Base-by-base conservation (phyloP, 2,113 vertebrate species). In the Paracyprichromis sp. region DNA sequence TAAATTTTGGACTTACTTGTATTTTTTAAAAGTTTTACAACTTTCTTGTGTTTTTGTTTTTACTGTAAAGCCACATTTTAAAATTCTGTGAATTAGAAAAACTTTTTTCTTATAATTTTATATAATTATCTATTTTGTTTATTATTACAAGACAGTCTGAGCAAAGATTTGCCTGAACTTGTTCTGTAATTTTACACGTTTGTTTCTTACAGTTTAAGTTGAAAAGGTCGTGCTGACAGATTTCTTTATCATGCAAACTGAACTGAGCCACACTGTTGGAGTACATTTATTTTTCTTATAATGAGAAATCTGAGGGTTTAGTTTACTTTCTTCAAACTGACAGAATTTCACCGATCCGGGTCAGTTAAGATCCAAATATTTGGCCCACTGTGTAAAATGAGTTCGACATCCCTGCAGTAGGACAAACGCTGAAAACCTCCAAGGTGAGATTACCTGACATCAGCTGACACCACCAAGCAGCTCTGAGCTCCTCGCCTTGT, bases 141-240 rank as follows among this genome's bases (percentile, higher is more conserved):
- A 66, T 66, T 66, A 12, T n/a, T 66, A 66, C 2, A 5, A 66
- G 61, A 66, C 26, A 9, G 10, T n/a, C 10, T 8, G 61, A 36
- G 61, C 31, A n/a, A 36, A 66, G 31, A 0, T 12, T 12, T n/a
- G n/a, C 6, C 17, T 7, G 59, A 63, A 0, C 61, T 34, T 3
- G 6, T 63, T 2, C 59, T 38, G 31, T 66, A n/a, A 66, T 66
- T 63, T 61, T 2, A 34, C 57, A 61, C 2, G 2, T 61, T 19
- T 61, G 0, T 31, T 61, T 63, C 59, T 36, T 12, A 63, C 31
- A 7, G 6, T 63, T 66, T 12, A 38, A 38, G 17, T n/a, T 8
- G 31, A 61, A 19, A 61, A 2, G 3, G 16, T 63, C 9, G 6
- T 11, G 31, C 59, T n/a, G 17, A 36, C 59, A 63, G 61, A n/a